phyloP scores from a whole-genome alignment of 1,140 invertebrate genomes.

The Heliconius hewitsoni region DNA sequence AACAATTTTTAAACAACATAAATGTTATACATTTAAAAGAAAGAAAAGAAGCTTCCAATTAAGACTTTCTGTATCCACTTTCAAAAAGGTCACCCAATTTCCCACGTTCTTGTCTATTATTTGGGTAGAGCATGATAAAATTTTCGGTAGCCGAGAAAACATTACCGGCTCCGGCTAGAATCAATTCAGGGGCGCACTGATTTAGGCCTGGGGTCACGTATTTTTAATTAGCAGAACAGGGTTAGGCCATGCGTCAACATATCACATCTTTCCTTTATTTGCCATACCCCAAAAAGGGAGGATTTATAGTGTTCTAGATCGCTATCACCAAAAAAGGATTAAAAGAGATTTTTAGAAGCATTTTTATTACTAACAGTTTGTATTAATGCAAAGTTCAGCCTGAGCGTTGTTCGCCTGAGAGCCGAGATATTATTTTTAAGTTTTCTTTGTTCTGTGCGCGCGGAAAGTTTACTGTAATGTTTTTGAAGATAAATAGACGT shows the following conservation, averaged over 20 bases:
- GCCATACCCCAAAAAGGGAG: conserved; percentile 18
- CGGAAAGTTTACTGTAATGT: conserved; percentile 2
- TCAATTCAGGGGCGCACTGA: conserved; percentile 40
- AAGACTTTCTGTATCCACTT: background rate
- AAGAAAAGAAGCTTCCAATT: background rate
- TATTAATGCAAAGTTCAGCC: conserved; percentile 9
- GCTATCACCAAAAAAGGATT: background rate
- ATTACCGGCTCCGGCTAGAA: conserved; percentile 33
- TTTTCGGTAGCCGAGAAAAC: conserved; percentile 35
- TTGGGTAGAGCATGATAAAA: conserved; percentile 37
- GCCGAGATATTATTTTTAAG: conserved; percentile 14
- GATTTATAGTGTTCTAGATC: conserved; percentile 22
- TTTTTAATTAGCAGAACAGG: conserved; percentile 50
- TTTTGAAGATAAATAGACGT: conserved; percentile 11
- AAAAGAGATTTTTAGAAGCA: background rate
- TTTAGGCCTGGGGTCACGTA: conserved; percentile 41
- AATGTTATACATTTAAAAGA: background rate
- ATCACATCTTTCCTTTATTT: conserved; percentile 41
- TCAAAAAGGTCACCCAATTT: background rate
- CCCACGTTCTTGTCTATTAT: conserved; percentile 23
- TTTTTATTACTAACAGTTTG: conserved; percentile 9
- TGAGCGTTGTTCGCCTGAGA: conserved; percentile 1
- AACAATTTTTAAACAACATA: background rate
- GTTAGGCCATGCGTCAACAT: conserved; percentile 39
- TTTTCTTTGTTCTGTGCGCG: conserved; percentile 1